phyloP scores from a whole-genome alignment of 2,113 vertebrate genomes.

The Riparia riparia region DNA sequence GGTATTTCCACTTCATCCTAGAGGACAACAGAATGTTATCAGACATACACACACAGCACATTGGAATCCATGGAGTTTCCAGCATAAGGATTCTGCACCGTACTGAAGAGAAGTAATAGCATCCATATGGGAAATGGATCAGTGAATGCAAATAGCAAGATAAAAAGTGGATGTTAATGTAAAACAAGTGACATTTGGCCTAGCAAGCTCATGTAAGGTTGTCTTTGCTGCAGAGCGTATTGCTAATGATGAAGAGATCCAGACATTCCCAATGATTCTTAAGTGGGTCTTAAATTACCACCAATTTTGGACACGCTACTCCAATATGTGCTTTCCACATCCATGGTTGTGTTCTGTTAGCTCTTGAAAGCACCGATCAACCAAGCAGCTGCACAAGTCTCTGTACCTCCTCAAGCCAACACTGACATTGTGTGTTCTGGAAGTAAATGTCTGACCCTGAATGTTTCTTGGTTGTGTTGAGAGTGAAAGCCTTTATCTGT shows the following conservation, averaged over 20 bases:
- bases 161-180: neutral
- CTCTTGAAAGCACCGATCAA: neutral
- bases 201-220: neutral
- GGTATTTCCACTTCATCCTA: constrained; percentile 82
- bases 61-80: neutral
- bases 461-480: neutral
- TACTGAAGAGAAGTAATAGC: neutral
- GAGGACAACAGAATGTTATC: neutral
- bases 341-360: neutral
- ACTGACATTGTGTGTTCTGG: neutral
- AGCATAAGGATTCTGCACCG: neutral
- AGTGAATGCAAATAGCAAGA: neutral
- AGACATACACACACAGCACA: neutral
- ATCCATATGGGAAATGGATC: neutral
- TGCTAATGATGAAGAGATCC: neutral
- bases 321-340: neutral
- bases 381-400: neutral
- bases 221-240: neutral
- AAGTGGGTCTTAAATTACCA: neutral
- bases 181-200: neutral
- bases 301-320: accelerated
- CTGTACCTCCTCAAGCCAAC: neutral
- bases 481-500: neutral
- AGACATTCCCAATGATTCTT: neutral
- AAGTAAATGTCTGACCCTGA: neutral